A percentile compares a stretch with the other conserved stretches of the same genome.
Conservation (phyloP, 2,113 vertebrate species). For the Neoarius graeffei region DNA sequence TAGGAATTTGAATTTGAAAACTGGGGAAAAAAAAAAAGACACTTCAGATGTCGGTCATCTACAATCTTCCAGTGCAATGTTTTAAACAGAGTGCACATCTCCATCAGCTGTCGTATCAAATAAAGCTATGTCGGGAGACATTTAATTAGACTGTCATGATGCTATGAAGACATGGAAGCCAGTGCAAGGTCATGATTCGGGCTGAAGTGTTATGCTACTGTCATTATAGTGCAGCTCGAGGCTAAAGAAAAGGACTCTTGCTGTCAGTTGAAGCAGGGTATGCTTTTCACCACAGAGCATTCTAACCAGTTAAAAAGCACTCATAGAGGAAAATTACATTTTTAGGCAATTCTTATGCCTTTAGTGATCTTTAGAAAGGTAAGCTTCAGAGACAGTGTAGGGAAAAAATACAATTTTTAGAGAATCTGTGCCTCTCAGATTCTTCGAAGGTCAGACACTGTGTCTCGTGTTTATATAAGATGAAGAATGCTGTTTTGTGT, state of each 20-base stretch:
- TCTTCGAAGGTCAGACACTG: too few species aligned
- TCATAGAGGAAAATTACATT: too few species aligned
- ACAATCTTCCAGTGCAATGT: neutral
- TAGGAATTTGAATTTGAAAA: neutral
- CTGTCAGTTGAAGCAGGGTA: neutral
- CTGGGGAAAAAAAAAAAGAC: neutral
- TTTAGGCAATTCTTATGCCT: too few species aligned
- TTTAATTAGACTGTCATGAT: neutral
- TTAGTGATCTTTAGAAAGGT: too few species aligned
- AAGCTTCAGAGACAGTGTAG: too few species aligned
- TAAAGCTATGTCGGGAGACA: neutral
- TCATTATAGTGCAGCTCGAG: conserved; percentile 29
- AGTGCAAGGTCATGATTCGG: conserved; percentile 2
- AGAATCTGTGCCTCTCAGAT: too few species aligned
- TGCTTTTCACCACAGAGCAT: neutral
- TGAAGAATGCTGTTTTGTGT: too few species aligned
- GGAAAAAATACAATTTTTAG: too few species aligned
- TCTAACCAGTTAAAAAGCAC: neutral
- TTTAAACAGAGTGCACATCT: conserved; percentile 2
- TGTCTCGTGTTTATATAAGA: too few species aligned
- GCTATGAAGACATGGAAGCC: neutral
- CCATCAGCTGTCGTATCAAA: conserved; percentile 11
- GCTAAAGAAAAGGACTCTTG: conserved; percentile 29
- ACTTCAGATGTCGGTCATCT: conserved; percentile 10
- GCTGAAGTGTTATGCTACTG: neutral